Evolutionary conservation across 2,888 invertebrate species (phyloP).

Genomic region (Ferrisia virgata): DNA sequence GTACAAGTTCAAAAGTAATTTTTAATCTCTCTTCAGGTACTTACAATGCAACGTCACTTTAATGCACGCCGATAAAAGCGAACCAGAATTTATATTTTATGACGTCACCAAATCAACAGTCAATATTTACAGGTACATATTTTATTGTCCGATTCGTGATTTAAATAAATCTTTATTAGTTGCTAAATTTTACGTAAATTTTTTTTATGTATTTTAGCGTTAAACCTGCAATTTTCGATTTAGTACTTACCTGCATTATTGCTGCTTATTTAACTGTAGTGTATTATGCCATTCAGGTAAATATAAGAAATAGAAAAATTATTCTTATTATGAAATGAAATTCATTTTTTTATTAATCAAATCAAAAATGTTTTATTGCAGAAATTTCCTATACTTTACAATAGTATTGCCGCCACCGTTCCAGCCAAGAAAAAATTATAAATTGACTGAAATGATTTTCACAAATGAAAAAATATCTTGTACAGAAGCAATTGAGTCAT

Average conservation of each 20-base stretch:
- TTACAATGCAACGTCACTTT: slow-evolving; percentile 68
- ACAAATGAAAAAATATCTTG: not conserved
- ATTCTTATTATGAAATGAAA: not conserved
- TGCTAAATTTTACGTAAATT: too few relatives aligned
- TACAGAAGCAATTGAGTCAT: slow-evolving; percentile 1
- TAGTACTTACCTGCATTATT: slow-evolving; percentile 85
- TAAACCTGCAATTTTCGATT: slow-evolving; percentile 96
- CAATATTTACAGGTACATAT: slow-evolving; percentile 85
- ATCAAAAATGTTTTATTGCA: not conserved
- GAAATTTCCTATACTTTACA: slow-evolving; percentile 37
- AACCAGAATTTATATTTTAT: slow-evolving; percentile 91
- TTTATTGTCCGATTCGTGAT: not conserved
- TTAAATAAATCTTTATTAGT: not conserved
- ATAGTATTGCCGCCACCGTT: not conserved
- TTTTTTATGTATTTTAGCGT: slow-evolving; percentile 65
- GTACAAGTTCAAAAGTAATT: not conserved
- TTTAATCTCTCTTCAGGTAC: slow-evolving; percentile 57
- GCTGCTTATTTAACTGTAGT: slow-evolving; percentile 77
- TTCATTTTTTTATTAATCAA: not conserved
- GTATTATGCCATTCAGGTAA: slow-evolving; percentile 71
- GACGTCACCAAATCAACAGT: slow-evolving; percentile 74
- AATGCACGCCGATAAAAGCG: slow-evolving; percentile 75
- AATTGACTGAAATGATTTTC: not conserved
- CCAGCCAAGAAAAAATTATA: slow-evolving; percentile 32
- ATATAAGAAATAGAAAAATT: not conserved